Evolutionary conservation across 2,888 invertebrate genomes (phyloP).

Genomic region (Metacarcinus magister): DNA sequence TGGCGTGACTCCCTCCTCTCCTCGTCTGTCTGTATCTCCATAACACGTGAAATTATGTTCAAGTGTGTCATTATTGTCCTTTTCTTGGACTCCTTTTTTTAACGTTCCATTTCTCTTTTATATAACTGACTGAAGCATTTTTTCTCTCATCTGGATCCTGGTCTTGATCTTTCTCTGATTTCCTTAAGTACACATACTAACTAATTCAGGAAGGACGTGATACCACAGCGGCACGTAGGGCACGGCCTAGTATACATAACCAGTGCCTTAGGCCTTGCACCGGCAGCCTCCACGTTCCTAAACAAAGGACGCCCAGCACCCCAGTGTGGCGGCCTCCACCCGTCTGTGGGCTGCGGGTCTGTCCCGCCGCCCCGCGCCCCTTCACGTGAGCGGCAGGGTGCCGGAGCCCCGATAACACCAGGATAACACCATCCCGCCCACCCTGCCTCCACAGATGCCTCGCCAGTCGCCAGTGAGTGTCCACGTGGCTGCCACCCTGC

Average conservation of each 20-base stretch:
- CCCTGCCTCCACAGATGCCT: background rate
- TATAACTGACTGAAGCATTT: too few relatives aligned
- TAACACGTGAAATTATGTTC: too few relatives aligned
- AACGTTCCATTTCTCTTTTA: too few relatives aligned
- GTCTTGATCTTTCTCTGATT: too few relatives aligned
- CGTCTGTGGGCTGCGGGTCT: background rate
- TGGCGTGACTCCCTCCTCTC: background rate
- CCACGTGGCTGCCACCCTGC: constrained; percentile 4
- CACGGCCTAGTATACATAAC: background rate
- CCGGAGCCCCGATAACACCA: background rate
- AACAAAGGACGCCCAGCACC: background rate
- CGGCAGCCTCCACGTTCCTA: background rate
- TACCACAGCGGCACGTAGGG: too few relatives aligned
- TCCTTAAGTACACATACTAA: too few relatives aligned
- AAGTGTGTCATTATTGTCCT: too few relatives aligned
- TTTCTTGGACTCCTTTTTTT: too few relatives aligned
- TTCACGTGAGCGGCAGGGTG: background rate
- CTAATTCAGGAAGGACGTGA: too few relatives aligned
- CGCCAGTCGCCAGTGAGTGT: background rate
- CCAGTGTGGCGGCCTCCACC: background rate
- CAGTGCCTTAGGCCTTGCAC: background rate
- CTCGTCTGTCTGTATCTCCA: background rate
- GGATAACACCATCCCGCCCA: background rate
- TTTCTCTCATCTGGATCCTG: too few relatives aligned
- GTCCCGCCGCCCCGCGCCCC: background rate